Conservation (phyloP, 2,888 invertebrate species). For the Athalia rosae region DNA sequence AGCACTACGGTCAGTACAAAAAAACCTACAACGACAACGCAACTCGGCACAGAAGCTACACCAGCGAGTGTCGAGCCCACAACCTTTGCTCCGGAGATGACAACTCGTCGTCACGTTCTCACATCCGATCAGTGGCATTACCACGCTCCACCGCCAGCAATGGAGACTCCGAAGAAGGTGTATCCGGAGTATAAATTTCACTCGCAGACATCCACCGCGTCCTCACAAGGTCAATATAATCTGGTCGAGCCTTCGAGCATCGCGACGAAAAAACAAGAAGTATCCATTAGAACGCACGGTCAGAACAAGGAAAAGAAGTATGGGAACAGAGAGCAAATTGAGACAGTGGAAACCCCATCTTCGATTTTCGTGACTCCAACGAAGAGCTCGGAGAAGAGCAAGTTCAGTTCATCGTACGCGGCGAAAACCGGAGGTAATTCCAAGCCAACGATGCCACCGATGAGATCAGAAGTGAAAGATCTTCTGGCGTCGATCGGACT, state of each 20-base stretch:
- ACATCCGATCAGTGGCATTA: conserved; percentile 72
- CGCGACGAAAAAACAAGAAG: conserved; percentile 45
- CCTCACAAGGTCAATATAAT: conserved; percentile 43
- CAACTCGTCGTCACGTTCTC: conserved; percentile 57
- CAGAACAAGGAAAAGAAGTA: conserved; percentile 45
- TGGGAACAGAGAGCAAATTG: conserved; percentile 27
- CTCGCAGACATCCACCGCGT: background rate
- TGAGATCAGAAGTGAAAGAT: conserved; percentile 70
- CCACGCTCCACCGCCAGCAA: conserved; percentile 66
- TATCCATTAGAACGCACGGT: conserved; percentile 35
- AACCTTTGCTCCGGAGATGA: conserved; percentile 57
- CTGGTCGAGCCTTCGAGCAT: conserved; percentile 47
- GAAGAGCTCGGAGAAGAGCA: conserved; percentile 46
- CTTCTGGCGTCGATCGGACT: conserved; percentile 73
- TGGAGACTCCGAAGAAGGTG: conserved; percentile 45
- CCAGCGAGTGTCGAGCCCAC: conserved; percentile 63
- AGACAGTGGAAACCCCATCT: conserved; percentile 46
- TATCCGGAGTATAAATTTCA: conserved; percentile 25
- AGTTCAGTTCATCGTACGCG: conserved; percentile 54
- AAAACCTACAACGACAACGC: conserved; percentile 52
- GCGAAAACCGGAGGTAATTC: conserved; percentile 50
- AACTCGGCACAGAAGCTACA: conserved; percentile 55
- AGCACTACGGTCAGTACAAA: conserved; percentile 59
- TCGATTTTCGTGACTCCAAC: conserved; percentile 63
- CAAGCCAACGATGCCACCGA: conserved; percentile 57